phyloP scores from a whole-genome alignment of 2,797 vertebrate genomes.

The Sebastolobus altivelis region DNA sequence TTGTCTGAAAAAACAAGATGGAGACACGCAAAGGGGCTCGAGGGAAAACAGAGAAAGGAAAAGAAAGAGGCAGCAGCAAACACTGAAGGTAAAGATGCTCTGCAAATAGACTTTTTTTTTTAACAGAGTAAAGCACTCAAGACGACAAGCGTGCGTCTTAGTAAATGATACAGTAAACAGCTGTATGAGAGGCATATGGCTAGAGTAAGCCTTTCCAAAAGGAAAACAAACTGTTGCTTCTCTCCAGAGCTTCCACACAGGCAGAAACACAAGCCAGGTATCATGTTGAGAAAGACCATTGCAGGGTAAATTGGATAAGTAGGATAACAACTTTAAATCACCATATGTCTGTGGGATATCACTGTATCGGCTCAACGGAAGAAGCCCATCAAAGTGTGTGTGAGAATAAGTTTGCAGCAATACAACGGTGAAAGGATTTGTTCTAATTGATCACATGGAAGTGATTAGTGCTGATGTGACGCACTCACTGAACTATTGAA shows the following conservation, averaged over 20 bases:
- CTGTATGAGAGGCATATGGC: background rate
- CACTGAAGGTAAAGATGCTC: conserved; percentile 29
- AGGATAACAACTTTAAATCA: conserved; percentile 31
- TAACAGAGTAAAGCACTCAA: conserved; percentile 24
- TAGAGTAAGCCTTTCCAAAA: background rate
- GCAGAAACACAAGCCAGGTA: conserved; percentile 28
- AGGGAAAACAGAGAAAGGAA: conserved; percentile 35
- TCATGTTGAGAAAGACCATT: conserved; percentile 4
- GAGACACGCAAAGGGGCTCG: conserved; percentile 57
- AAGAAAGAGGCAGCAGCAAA: conserved; percentile 19
- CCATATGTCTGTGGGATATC: conserved; percentile 5
- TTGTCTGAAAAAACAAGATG: conserved; percentile 77
- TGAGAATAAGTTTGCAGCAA: background rate
- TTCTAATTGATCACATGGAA: conserved; percentile 50
- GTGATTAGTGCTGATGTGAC: conserved; percentile 33
- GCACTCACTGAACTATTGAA: conserved; percentile 16
- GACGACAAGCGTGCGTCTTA: conserved; percentile 8
- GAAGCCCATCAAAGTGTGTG: background rate
- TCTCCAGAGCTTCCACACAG: background rate
- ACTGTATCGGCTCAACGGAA: background rate
- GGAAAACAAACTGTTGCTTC: conserved; percentile 14
- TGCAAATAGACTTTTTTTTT: conserved; percentile 39
- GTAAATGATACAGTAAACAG: conserved; percentile 33
- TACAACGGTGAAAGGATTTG: conserved; percentile 12
- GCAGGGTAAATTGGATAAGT: conserved; percentile 28